A percentile compares a stretch with the other conserved stretches of the same genome.
These are phyloP conservation scores for Florisuga fusca DNA, from an alignment of 2,797 vertebrate species.

Conservation along the genomic window DNA sequence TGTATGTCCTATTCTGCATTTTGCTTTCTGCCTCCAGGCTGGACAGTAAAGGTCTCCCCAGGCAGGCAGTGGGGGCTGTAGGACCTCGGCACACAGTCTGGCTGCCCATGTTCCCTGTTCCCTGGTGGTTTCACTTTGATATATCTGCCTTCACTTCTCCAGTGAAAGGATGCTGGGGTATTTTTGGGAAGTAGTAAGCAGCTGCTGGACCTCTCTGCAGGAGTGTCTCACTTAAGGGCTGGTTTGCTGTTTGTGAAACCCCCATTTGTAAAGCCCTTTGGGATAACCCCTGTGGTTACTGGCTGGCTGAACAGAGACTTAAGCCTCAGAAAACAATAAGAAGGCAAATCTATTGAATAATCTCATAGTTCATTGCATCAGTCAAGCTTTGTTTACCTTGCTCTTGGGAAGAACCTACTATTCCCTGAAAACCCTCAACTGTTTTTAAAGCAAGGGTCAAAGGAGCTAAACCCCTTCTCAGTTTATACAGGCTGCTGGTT, in stretches of 20 bases:
- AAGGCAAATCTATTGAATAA: background rate
- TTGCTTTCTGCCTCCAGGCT: background rate
- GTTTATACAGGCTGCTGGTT: background rate
- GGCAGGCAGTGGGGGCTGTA: background rate
- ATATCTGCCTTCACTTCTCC: background rate
- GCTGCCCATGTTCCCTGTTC: background rate
- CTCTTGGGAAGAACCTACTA: background rate
- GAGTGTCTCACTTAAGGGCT: background rate
- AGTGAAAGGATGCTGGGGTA: background rate
- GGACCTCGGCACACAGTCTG: background rate
- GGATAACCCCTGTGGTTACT: background rate
- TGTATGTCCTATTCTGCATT: background rate
- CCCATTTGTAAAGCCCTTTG: background rate
- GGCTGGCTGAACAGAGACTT: background rate
- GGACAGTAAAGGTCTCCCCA: background rate
- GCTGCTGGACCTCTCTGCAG: background rate
- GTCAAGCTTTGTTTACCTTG: background rate
- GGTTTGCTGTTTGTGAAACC: background rate
- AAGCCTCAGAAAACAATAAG: background rate
- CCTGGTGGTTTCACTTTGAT: background rate
- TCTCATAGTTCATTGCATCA: background rate
- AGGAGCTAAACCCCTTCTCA: background rate
- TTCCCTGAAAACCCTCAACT: background rate
- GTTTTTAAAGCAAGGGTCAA: background rate
- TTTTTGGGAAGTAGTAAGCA: background rate